Base-by-base conservation (phyloP, 2,113 vertebrate genomes). In the Halcyon senegalensis region DNA sequence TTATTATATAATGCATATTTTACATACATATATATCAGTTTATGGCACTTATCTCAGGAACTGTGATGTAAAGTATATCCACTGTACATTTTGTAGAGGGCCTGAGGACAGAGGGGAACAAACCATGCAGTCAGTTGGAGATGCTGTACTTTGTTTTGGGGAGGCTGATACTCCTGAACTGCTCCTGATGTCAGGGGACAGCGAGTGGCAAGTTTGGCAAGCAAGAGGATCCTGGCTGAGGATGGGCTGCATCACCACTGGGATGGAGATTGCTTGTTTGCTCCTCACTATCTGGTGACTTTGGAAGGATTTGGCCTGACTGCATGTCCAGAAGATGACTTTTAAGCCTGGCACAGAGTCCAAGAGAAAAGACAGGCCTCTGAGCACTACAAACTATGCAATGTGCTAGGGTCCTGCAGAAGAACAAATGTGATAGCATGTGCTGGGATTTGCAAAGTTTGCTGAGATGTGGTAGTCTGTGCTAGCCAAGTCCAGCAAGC, bases 161-260 rank as follows among this genome's bases (percentile, higher is more conserved):
- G 31, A 24, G 30, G 28, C 41, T 63, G 56, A 33, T 64, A 12
- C 16, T 64, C 21, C 37, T 51, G 56, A 58, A 20, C 43, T 30
- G 24, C 43, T 64, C 35, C 50, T 39, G 9, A 1, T 3, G 12
- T 64, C 43, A 39, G 37, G 43, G 28, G 27, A 70, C 43, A 51
- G 28, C 1, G 1, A 46, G 50, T 35, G 50, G 16, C 19, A n/a
- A 41, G n/a, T 24, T 19, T 48, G 46, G 39, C n/a, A 72, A 59
- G 72, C 18, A 46, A 51, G 70, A 70, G 33, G 16, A 70, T 28
- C 27, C 23, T 64, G 46, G 11, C 43, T 0, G 0, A 82, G 56
- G 62, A 37, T 1, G 2, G 24, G 13, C 24, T 80, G 33, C 8
- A 18, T 46, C 60, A 67, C 44, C 11, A 10, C 16, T 0, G 1